Evolutionary conservation across 2,113 vertebrate species (phyloP).

Genomic region (Cricetomys ansorgei): DNA sequence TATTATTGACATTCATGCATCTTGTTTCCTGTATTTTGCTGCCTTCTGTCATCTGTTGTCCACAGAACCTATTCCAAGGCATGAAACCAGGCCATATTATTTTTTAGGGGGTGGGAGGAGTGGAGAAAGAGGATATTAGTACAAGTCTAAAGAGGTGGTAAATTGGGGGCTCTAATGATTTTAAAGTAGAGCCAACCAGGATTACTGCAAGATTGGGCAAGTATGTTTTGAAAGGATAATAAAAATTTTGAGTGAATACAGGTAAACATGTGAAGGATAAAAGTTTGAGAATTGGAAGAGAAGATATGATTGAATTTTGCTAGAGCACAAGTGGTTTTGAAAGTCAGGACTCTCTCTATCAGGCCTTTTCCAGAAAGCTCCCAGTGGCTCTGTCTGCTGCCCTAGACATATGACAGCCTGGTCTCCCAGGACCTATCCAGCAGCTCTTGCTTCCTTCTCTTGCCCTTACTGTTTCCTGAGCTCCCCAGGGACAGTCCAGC

Average conservation of each 20-base stretch:
- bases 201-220: neutral
- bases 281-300: neutral
- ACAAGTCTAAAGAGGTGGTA: neutral
- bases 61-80: neutral
- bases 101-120: no score
- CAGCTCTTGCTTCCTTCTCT: accelerated
- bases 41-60: neutral
- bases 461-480: neutral
- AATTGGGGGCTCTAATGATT: neutral
- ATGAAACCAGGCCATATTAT: neutral
- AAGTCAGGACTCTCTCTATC: neutral
- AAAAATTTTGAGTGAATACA: neutral
- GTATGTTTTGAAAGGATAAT: neutral
- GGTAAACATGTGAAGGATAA: neutral
- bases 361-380: neutral
- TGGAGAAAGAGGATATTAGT: neutral
- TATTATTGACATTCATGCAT: neutral
- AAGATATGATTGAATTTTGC: neutral
- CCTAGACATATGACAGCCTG: neutral
- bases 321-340: neutral
- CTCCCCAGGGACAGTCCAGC: no score
- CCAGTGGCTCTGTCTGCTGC: neutral
- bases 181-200: neutral
- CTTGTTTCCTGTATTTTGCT: neutral
- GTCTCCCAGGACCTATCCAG: accelerated